These are phyloP conservation scores for Nycticryphes semicollaris DNA, from an alignment of 2,113 vertebrate species.

Conservation along the genomic window DNA sequence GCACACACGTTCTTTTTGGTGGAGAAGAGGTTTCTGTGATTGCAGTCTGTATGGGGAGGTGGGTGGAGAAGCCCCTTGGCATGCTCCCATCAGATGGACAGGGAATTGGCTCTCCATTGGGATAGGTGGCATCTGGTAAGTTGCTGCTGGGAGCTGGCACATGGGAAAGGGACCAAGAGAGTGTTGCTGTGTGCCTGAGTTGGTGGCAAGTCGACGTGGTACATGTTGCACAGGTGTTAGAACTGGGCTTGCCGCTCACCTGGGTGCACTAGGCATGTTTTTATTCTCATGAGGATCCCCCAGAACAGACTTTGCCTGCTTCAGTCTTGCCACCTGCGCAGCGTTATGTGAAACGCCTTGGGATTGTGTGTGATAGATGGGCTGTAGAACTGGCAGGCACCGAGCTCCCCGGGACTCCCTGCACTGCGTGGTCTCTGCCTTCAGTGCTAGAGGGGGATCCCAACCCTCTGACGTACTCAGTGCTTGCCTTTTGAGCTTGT, in stretches of 20 bases:
- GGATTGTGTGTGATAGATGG: background rate
- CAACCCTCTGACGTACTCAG: background rate
- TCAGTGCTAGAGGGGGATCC: background rate
- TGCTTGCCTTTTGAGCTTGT: background rate
- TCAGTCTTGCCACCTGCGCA: background rate
- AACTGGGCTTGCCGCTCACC: background rate
- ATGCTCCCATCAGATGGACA: background rate
- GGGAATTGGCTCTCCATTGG: background rate
- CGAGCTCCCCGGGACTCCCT: background rate
- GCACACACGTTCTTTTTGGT: accelerated
- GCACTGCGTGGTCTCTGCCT: background rate
- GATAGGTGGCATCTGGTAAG: background rate
- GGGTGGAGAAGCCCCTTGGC: background rate
- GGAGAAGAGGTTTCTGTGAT: background rate
- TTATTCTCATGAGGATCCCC: background rate
- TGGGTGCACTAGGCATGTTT: background rate
- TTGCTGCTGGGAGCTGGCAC: background rate
- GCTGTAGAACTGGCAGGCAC: background rate
- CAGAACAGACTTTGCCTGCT: background rate
- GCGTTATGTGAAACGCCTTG: background rate
- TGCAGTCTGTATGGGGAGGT: accelerated
- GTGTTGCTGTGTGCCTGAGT: accelerated
- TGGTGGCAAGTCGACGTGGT: background rate
- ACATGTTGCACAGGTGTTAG: background rate
- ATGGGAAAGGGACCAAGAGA: accelerated